phyloP scores from a whole-genome alignment of 2,797 vertebrate species.

The Remorina albescens region DNA sequence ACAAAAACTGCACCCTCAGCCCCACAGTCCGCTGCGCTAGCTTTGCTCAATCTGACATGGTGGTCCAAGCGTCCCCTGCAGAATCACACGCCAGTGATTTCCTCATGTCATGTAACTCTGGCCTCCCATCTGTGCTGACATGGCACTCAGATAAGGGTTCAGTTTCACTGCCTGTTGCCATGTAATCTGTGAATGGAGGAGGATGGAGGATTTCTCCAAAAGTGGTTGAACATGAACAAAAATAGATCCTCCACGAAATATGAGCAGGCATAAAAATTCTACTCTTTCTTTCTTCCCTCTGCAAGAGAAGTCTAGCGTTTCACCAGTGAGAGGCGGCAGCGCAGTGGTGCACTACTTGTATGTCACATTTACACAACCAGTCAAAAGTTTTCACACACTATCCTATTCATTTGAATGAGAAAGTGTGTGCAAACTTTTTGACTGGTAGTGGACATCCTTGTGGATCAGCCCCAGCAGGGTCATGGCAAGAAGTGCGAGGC shows the following conservation, averaged over 20 bases:
- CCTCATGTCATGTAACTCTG: constrained; percentile 44
- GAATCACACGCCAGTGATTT: constrained; percentile 52
- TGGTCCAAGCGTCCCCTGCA: constrained; percentile 27
- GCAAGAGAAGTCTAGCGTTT: constrained; percentile 25
- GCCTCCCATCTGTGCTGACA: constrained; percentile 57
- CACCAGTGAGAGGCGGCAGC: constrained; percentile 29
- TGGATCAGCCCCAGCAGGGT: constrained; percentile 48
- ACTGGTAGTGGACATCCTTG: too few relatives aligned
- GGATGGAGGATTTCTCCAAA: constrained; percentile 10
- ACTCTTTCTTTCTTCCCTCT: background rate
- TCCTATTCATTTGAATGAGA: too few relatives aligned
- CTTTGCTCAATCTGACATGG: constrained; percentile 41
- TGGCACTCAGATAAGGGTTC: constrained; percentile 40
- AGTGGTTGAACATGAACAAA: too few relatives aligned
- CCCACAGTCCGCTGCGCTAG: constrained; percentile 35
- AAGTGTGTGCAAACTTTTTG: too few relatives aligned
- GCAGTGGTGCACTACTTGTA: constrained; percentile 13
- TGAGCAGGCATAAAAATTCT: constrained; percentile 23
- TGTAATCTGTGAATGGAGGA: constrained; percentile 31
- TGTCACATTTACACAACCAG: constrained; percentile 52
- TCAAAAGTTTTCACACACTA: too few relatives aligned
- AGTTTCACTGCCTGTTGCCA: constrained; percentile 32
- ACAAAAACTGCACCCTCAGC: constrained; percentile 31
- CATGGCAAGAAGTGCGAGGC: constrained; percentile 9
- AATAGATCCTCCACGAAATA: constrained; percentile 2